Evolutionary conservation across 2,113 vertebrate species (phyloP), one percentile per base, ranked within the genome.

Genomic region (Halichoeres trimaculatus): DNA sequence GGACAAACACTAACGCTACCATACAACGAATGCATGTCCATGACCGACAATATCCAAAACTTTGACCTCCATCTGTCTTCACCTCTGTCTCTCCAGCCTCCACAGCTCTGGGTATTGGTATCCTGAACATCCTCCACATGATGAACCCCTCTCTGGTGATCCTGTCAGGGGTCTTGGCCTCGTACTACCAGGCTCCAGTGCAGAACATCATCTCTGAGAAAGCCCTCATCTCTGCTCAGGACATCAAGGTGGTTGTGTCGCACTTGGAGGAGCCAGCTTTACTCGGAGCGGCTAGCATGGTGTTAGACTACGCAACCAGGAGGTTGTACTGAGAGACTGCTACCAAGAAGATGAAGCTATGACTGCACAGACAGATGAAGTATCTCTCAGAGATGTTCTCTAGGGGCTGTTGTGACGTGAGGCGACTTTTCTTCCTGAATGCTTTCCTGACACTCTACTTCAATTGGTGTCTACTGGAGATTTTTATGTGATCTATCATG

Each of bases 221-320:
- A 65, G 97, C 97, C 0, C 86, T 99, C 22, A 36, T 85, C 55
- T 97, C 96, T 0, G 93, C 93, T 19, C 95, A 94, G 90, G 89
- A 85, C 0, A 95, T 96, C 62, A 94, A 94, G 1, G 96, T 99
- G 10, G 84, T 96, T 22, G 93, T 94, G 22, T 98, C 98, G 4
- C 93, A 96, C 26, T 87, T 99, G 60, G 94, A 94, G 34, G 98
- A 98, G 40, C 98, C 98, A 0, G 98, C 98, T 45, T 91, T 99
- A 71, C 95, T 99, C 0, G 98, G 98, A 4, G 98, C 98, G 1
- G 98, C 98, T 24, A 99, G 97, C 85, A 96, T 99, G 94, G 98
- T 99, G 34, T 90, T 99, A 74, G 98, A 99, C 89, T 98, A 98
- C 30, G 94, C 96, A 7, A 99, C 97, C 4, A 96, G 97, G 70